Evolutionary conservation across 37 sponge, comb jelly and placozoan species (phyloP).

Genomic region (Agelas oroides): DNA sequence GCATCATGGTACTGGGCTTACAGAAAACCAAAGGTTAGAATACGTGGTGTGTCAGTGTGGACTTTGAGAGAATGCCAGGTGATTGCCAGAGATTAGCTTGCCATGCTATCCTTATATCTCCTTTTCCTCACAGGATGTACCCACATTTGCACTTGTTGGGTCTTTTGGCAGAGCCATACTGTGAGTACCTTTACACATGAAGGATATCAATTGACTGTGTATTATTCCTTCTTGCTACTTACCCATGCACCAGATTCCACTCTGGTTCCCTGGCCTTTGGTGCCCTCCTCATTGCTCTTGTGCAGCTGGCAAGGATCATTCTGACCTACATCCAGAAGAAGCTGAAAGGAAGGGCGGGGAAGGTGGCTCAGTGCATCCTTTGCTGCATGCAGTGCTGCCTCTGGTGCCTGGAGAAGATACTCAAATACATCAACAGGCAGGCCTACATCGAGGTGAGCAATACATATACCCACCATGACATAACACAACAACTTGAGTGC

Average conservation of each 20-base stretch:
- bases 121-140: slow-evolving; percentile 38
- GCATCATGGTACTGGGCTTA: slow-evolving; percentile 96
- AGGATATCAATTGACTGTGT: too few relatives aligned
- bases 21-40: slow-evolving; percentile 82
- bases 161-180: slow-evolving; percentile 67
- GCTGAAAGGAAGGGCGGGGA: slow-evolving; percentile 69
- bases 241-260: slow-evolving; percentile 71
- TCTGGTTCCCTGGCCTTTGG: slow-evolving; percentile 97
- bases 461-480: too few relatives aligned
- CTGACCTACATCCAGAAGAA: slow-evolving; percentile 93
- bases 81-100: too few relatives aligned
- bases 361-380: slow-evolving; percentile 56
- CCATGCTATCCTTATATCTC: neutral
- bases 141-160: slow-evolving; percentile 47
- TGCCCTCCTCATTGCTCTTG: slow-evolving; percentile 95
- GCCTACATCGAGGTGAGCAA: slow-evolving; percentile 93
- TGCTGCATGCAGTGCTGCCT: slow-evolving; percentile 87
- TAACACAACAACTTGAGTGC: too few relatives aligned
- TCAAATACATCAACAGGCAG: slow-evolving; percentile 94
- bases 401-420: slow-evolving; percentile 96
- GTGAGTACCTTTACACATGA: too few relatives aligned
- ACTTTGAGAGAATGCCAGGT: too few relatives aligned
- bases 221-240: too few relatives aligned
- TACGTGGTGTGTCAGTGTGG: too few relatives aligned
- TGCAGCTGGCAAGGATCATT: slow-evolving; percentile 88